These are phyloP conservation scores for Eublepharis macularius DNA, from an alignment of 2,113 vertebrate species.

Conservation along the genomic window DNA sequence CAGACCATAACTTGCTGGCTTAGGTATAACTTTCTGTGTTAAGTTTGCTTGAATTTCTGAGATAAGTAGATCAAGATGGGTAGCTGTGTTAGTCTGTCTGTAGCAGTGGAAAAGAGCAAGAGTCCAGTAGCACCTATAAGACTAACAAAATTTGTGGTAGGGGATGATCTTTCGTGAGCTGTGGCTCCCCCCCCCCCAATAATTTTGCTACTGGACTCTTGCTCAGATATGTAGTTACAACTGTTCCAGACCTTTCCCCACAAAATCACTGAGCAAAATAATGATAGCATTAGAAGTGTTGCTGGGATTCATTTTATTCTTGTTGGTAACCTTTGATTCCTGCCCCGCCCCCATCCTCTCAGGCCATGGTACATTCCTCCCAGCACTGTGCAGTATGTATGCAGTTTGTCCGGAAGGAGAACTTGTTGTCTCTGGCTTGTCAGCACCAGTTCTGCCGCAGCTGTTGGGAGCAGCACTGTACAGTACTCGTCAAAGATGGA, in stretches of 20 bases:
- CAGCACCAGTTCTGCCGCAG: slow-evolving; percentile 98
- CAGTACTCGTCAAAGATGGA: slow-evolving; percentile 96
- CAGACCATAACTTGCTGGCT: too few species aligned
- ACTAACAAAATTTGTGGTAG: too few species aligned
- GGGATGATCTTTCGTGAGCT: too few species aligned
- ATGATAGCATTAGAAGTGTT: not conserved
- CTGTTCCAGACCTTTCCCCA: not conserved
- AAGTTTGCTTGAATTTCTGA: not conserved
- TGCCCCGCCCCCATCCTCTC: not conserved
- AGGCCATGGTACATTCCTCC: slow-evolving; percentile 83
- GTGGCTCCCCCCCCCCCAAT: too few species aligned
- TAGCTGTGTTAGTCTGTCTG: too few species aligned
- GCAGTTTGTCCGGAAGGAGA: slow-evolving; percentile 95
- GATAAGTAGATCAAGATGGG: too few species aligned
- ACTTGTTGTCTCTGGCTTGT: slow-evolving; percentile 91
- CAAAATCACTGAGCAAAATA: not conserved
- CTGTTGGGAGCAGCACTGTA: slow-evolving; percentile 99
- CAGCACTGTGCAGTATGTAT: slow-evolving; percentile 98
- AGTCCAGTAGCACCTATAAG: too few species aligned
- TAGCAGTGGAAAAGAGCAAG: too few species aligned
- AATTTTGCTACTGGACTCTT: too few species aligned
- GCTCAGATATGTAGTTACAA: not conserved
- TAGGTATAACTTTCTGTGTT: not conserved
- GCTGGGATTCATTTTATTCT: not conserved
- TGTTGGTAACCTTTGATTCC: slow-evolving; percentile 35